phyloP scores from a whole-genome alignment of 2,113 vertebrate species.

The Ploceus nigricollis region DNA sequence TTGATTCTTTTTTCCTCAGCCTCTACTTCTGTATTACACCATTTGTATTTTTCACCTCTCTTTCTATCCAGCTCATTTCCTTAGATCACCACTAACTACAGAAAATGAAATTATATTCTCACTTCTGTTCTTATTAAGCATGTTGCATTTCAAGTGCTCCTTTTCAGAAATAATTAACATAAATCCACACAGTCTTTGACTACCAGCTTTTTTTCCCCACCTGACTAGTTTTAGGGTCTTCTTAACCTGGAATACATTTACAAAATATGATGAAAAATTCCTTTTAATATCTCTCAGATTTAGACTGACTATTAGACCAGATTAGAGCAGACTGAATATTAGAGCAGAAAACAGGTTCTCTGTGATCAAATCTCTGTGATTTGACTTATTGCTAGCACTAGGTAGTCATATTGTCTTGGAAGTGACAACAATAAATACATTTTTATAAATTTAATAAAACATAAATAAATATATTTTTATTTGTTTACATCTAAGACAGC shows the following conservation, averaged over 20 bases:
- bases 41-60: neutral
- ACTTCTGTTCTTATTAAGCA: neutral
- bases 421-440: neutral
- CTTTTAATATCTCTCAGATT: neutral
- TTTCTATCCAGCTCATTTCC: neutral
- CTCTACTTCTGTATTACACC: neutral
- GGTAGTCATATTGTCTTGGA: neutral
- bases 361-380: too few relatives aligned
- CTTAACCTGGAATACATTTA: neutral
- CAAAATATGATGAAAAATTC: neutral
- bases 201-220: neutral
- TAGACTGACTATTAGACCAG: neutral
- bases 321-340: neutral
- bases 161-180: neutral
- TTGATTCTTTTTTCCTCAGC: neutral
- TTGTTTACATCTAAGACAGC: neutral
- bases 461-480: neutral
- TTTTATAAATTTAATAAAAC: neutral
- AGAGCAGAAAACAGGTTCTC: neutral
- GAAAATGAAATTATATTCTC: neutral
- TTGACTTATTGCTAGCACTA: neutral
- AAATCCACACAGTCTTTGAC: neutral
- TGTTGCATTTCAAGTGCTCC: neutral
- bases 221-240: neutral
- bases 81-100: neutral